phyloP scores from a whole-genome alignment of 2,888 invertebrate genomes.

The Drosophila bunnanda region DNA sequence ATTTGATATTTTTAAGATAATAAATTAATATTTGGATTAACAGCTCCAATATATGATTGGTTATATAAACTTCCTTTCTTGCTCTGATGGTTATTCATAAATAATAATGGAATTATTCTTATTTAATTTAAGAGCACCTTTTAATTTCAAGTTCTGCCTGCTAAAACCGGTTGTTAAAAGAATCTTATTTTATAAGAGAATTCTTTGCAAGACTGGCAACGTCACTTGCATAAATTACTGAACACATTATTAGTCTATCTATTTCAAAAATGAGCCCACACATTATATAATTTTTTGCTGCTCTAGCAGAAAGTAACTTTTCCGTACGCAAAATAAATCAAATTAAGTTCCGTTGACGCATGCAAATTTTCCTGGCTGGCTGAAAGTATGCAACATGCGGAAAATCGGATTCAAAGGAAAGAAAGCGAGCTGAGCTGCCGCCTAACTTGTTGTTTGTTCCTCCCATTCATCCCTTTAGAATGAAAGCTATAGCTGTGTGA shows the following conservation, averaged over 20 bases:
- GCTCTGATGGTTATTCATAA: too few species aligned
- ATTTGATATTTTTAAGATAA: too few species aligned
- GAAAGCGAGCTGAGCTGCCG: not conserved
- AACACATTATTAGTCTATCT: not conserved
- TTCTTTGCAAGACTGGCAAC: too few species aligned
- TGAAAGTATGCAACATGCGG: conserved; percentile 55
- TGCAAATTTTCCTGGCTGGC: conserved; percentile 38
- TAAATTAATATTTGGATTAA: too few species aligned
- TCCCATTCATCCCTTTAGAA: not conserved
- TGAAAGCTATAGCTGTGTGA: conserved; percentile 27
- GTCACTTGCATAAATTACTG: not conserved
- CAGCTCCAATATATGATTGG: too few species aligned
- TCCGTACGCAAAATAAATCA: conserved; percentile 58
- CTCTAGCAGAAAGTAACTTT: conserved; percentile 22
- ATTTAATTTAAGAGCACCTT: too few species aligned
- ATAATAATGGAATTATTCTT: too few species aligned
- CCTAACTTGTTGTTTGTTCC: conserved; percentile 8
- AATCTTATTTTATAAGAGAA: too few species aligned
- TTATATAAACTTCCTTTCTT: too few species aligned
- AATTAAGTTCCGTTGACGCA: conserved; percentile 52
- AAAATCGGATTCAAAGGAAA: not conserved
- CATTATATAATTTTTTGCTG: conserved; percentile 4
- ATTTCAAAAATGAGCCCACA: conserved; percentile 4
- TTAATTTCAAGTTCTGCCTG: too few species aligned
- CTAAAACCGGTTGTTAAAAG: too few species aligned